Evolutionary conservation across 1,140 invertebrate genomes (phyloP).

Genomic region (Aradophagus sp.): DNA sequence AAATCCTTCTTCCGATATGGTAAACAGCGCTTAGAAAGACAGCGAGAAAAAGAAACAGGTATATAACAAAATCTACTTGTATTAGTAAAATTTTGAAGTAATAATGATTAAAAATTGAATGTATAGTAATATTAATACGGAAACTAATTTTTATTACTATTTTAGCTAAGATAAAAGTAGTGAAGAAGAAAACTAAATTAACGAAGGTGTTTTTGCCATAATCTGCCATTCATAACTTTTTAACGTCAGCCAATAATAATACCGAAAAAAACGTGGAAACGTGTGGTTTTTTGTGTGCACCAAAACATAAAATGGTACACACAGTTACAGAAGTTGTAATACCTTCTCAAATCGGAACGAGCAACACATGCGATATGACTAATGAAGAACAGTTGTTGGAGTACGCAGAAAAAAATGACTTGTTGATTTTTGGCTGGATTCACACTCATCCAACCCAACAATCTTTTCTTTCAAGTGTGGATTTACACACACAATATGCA

Average conservation of each 20-base stretch:
- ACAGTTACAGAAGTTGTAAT: conserved; percentile 1
- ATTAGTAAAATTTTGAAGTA: too few species aligned
- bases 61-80: too few species aligned
- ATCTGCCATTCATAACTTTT: conserved; percentile 4
- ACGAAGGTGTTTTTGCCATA: conserved; percentile 6
- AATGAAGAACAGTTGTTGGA: neutral
- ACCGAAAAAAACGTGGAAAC: neutral
- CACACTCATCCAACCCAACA: conserved; percentile 27
- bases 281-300: conserved; percentile 2
- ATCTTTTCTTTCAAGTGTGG: conserved; percentile 5
- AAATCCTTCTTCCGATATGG: conserved; percentile 5
- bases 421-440: conserved; percentile 19
- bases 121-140: too few species aligned
- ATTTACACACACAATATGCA: conserved; percentile 6
- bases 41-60: conserved; percentile 5
- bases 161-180: too few species aligned
- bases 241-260: neutral
- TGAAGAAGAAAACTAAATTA: neutral
- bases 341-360: conserved; percentile 1
- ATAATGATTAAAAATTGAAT: too few species aligned
- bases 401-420: neutral
- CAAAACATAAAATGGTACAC: neutral
- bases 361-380: neutral
- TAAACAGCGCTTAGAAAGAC: conserved; percentile 8
- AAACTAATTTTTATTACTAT: too few species aligned